phyloP scores from a whole-genome alignment of 2,113 vertebrate genomes.

The Clarias magur region DNA sequence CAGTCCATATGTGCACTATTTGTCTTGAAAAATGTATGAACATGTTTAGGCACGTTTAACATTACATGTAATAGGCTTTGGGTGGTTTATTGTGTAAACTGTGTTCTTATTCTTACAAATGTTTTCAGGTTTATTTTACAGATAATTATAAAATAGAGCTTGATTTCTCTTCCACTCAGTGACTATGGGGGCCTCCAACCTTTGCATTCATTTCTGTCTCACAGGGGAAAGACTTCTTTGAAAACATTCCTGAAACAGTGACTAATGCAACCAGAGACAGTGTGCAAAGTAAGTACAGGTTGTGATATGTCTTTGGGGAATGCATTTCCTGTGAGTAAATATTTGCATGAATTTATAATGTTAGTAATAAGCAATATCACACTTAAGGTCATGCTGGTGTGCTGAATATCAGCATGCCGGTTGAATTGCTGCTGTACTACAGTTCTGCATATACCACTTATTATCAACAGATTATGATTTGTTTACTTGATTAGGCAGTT shows the following conservation, averaged over 20 bases:
- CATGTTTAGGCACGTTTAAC: not conserved
- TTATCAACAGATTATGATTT: too few relatives aligned
- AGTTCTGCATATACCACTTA: too few relatives aligned
- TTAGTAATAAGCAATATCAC: too few relatives aligned
- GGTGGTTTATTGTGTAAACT: not conserved
- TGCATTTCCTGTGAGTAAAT: not conserved
- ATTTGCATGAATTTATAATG: not conserved
- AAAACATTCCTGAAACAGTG: constrained; percentile 64
- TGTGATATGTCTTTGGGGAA: not conserved
- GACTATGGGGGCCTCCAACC: not conserved
- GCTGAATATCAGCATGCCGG: too few relatives aligned
- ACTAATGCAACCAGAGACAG: constrained; percentile 62
- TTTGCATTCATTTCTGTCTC: not conserved
- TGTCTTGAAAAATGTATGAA: not conserved
- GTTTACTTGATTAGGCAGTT: too few relatives aligned
- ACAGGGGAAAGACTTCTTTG: constrained; percentile 69
- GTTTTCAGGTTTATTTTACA: not conserved
- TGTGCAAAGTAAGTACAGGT: constrained; percentile 72
- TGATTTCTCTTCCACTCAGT: not conserved
- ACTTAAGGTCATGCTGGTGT: too few relatives aligned
- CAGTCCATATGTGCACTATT: not conserved
- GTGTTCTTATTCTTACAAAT: not conserved
- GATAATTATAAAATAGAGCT: not conserved
- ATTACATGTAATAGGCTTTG: not conserved
- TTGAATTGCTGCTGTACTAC: too few relatives aligned